Base-by-base conservation (phyloP, 64 coral and sea anemone genomes). In the Pocillopora verrucosa region DNA sequence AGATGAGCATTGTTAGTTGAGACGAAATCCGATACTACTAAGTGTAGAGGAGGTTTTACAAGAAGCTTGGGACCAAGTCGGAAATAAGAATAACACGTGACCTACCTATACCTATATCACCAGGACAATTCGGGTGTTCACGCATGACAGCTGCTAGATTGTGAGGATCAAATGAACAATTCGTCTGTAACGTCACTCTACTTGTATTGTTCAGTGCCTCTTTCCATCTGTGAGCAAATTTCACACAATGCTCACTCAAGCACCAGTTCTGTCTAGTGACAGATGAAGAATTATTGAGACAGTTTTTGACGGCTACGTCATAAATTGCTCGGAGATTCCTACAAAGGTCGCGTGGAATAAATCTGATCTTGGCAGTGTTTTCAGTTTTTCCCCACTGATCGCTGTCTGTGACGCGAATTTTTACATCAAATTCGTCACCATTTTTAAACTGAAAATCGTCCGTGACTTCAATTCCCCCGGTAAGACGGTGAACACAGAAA, bases 401-500 rank as follows among this genome's bases (percentile, higher is more conserved):
- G 14, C 72, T 76, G 56, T 88, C 86, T 74, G 86, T 76, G 56
- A 76, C 86, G 25, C 74, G 57, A 88, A 88, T 36, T 37, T 22
- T 24, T 7, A 77, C 9, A 20, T 13, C 72, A 88, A 60, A 88
- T 74, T 88, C 74, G 11, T 62, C 56, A 0, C 86, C 72, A 76
- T 88, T 73, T 10, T 37, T 26, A 41, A 88, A 88, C 60, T 5
- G 17, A 25, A 88, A 88, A 9, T 60, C 60, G 34, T 76, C 5
- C 19, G 86, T 58, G 2, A 88, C 60, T 76, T 58, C 4, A 22
- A 76, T 76, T 10, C 25, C 38, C 35, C 86, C 86, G 60, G 15
- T 88, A 5, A 61, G 13, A 61, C 74, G 56, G 36, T 88, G n/a
- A 88, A 88, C 60, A 36, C 72, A 88, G 56, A 88, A 88, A 41